Base-by-base conservation (phyloP, 2,797 vertebrate species). In the Leptodactylus fallax region DNA sequence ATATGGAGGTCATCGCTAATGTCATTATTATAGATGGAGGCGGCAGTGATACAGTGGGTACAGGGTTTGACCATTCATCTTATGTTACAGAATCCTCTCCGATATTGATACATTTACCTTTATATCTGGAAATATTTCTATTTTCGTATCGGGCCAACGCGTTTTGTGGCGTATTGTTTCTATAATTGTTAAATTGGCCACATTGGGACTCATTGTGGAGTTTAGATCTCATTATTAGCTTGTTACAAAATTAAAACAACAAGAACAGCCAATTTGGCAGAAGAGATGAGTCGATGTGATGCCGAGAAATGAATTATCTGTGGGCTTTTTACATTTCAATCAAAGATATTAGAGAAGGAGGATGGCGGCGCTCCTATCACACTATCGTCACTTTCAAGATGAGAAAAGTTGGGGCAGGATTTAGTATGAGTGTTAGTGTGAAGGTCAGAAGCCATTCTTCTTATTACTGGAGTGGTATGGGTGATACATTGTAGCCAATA, bases 171-270 rank as follows among this genome's bases (percentile, higher is more conserved):
- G 21, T 16, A 72, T 58, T 56, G 53, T 81, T 72, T 61, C 23
- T 63, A 83, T 83, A 82, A 83, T 82, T 87, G 69, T 63, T 56
- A 85, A 88, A 81, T 85, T 81, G 80, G 77, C 58, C 87, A 77
- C 87, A 85, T 65, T 11, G 87, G 87, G 83, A 76, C 69, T 77
- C 19, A 67, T 89, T 81, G n/a, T 81, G 49, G 76, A 81, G 79
- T 82, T 74, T 67, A 77, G 17, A n/a, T 67, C 69, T 81, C 83
- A 76, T 85, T 89, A 89, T 89, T 89, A 85, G 61, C 87, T 88
- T 79, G 65, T 87, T 83, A 86, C 63, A 25, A 83, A 87, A 83
- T 83, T 83, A 87, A 87, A 63, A 61, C 45, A 77, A 77, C 58
- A 74, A 36, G 36, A 36, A 65, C 45, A 82, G 58, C 45, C 78